These are phyloP conservation scores for Arvicola amphibius DNA, from an alignment of 2,797 vertebrate species.

Conservation along the genomic window DNA sequence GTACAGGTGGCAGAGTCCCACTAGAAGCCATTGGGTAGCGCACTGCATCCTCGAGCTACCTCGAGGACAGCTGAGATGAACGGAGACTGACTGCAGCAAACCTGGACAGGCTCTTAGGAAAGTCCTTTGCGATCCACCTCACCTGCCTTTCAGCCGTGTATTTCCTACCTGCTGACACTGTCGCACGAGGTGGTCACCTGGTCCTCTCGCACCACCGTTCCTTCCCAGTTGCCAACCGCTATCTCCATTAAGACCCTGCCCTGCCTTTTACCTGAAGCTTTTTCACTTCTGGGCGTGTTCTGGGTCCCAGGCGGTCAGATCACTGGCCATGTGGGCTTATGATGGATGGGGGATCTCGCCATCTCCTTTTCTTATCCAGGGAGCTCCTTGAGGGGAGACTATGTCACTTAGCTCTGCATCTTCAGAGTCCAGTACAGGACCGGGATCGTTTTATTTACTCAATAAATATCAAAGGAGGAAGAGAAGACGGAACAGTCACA, in stretches of 20 bases:
- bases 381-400: conserved; percentile 36
- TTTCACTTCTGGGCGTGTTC: conserved; percentile 33
- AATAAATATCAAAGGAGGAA: conserved; percentile 8
- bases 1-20: not conserved
- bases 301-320: not conserved
- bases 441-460: conserved; percentile 10
- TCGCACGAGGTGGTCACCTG: not conserved
- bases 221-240: not conserved
- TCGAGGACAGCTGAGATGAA: not conserved
- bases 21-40: not conserved
- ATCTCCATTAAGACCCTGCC: conserved; percentile 13
- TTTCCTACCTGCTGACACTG: not conserved
- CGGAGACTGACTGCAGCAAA: not conserved
- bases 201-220: not conserved
- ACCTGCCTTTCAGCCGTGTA: not conserved
- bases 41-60: not conserved
- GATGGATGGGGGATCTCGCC: not conserved
- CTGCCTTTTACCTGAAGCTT: conserved; percentile 6
- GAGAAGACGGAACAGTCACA: not conserved
- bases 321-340: not conserved
- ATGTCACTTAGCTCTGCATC: conserved; percentile 39
- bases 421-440: not conserved
- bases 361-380: not conserved
- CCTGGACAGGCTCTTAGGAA: not conserved
- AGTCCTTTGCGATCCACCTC: not conserved